Evolutionary conservation across 2,113 vertebrate genomes (phyloP), one percentile per base, ranked within the genome.

Genomic region (Setophaga coronata): DNA sequence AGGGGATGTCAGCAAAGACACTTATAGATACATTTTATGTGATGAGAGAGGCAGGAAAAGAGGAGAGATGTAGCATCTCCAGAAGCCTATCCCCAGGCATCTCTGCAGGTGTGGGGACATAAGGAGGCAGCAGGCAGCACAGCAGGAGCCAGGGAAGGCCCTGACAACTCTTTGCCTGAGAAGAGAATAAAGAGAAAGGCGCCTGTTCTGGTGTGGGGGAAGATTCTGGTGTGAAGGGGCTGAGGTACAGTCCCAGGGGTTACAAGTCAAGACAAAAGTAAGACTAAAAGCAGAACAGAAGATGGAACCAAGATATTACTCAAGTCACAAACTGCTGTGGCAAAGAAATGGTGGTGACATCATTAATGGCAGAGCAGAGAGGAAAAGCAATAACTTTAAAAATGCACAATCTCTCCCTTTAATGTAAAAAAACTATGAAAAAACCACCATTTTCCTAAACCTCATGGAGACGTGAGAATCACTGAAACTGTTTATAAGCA

Each of bases 111-210:
- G 2, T 78, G 10, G 5, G 10, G 21, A 73, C 7, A 12, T 25
- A 51, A 4, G 1, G 36, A 81, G 13, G 33, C 38, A 66, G 16
- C 18, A 48, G 31, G 4, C 7, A 86, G 43, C 13, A 56, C 5
- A 76, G 26, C 12, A 69, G 13, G n/a, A 51, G 40, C 23, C 4
- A 2, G 54, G 48, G 9, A 83, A 72, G 17, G 19, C 54, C 24
- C 4, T 0, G 0, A 51, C 17, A 40, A 69, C 31, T 1, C 14
- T 61, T 67, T 81, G 25, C 14, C 48, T 33, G 34, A 51, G 57
- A 40, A 88, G 15, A 62, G 14, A 45, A 69, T 6, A 51, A 83
- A 60, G 29, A 85, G 21, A 73, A 89, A 87, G 14, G 15, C 12
- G 3, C 8, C 4, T 91, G 26, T 77, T 69, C 23, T 10, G 3